A percentile compares a stretch with the other conserved stretches of the same genome.
These are phyloP conservation scores for Eledona agricola DNA, from an alignment of 2,888 invertebrate species.

Conservation along the genomic window DNA sequence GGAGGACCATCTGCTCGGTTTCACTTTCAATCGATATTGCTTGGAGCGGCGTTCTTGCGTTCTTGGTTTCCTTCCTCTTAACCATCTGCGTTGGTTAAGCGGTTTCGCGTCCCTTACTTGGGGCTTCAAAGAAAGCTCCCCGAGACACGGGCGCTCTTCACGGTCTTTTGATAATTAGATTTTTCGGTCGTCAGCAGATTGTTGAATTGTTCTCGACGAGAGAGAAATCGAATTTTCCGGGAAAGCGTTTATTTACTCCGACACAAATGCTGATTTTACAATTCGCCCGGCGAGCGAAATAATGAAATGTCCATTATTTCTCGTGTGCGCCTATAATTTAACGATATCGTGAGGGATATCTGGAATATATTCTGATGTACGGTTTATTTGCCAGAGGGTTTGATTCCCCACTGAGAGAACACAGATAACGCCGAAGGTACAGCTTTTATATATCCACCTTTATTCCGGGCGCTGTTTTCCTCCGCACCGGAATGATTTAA, in stretches of 20 bases:
- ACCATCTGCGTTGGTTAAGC: slow-evolving; percentile 33
- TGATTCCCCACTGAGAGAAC: slow-evolving; percentile 36
- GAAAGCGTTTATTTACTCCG: slow-evolving; percentile 24
- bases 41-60: slow-evolving; percentile 27
- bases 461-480: slow-evolving; percentile 23
- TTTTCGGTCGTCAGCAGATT: slow-evolving; percentile 31
- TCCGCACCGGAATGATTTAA: slow-evolving; percentile 20
- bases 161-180: slow-evolving; percentile 29
- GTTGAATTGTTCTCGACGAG: slow-evolving; percentile 21
- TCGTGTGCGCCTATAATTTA: slow-evolving; percentile 19
- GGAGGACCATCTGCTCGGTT: slow-evolving; percentile 29
- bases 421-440: slow-evolving; percentile 34
- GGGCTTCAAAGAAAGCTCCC: slow-evolving; percentile 24
- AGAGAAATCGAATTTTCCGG: slow-evolving; percentile 7
- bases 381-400: slow-evolving; percentile 39
- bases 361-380: slow-evolving; percentile 38
- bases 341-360: slow-evolving; percentile 25
- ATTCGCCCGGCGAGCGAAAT: slow-evolving; percentile 6
- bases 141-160: slow-evolving; percentile 7
- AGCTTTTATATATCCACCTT: slow-evolving; percentile 33
- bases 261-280: slow-evolving; percentile 19
- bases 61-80: slow-evolving; percentile 23
- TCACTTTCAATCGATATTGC: slow-evolving; percentile 34
- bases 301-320: slow-evolving; percentile 21
- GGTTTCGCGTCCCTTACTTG: slow-evolving; percentile 27